Percentiles rank a stretch among this genome's conserved stretches.
These are phyloP conservation scores for Pemphredon lugubris DNA, from an alignment of 2,888 invertebrate species.

Conservation along the genomic window DNA sequence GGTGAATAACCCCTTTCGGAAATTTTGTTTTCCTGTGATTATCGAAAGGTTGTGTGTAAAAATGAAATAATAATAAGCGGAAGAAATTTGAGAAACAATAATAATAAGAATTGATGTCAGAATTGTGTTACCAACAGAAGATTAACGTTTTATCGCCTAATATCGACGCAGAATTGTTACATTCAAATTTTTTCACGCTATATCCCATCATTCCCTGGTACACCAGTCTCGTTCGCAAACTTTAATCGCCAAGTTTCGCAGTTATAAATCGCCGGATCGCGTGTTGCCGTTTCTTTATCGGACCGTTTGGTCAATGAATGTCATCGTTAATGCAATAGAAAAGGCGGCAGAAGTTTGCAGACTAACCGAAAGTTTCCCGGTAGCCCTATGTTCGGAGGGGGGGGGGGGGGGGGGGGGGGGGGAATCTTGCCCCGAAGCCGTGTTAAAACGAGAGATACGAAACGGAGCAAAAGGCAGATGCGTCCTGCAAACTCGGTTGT, in stretches of 20 bases:
- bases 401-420: too few species aligned
- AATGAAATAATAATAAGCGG: too few species aligned
- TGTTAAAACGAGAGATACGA: conserved; percentile 24
- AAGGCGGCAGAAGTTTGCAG: conserved; percentile 21
- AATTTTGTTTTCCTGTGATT: too few species aligned
- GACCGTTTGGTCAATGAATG: conserved; percentile 15
- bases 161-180: too few species aligned
- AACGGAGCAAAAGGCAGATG: conserved; percentile 18
- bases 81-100: too few species aligned
- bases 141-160: too few species aligned
- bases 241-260: background rate
- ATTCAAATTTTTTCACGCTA: too few species aligned
- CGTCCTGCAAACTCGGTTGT: conserved; percentile 38
- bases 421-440: conserved; percentile 21
- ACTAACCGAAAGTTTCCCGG: conserved; percentile 26
- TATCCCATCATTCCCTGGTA: too few species aligned
- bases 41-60: too few species aligned
- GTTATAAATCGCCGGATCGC: background rate
- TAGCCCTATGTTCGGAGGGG: conserved; percentile 14
- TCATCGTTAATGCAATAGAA: conserved; percentile 6
- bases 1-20: too few species aligned
- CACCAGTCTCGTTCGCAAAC: background rate
- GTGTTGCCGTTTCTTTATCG: background rate
- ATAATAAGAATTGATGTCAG: too few species aligned
- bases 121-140: too few species aligned